Evolutionary conservation across 2,888 invertebrate genomes (phyloP).

Genomic region (Galeopsomyia nigrocyanea): DNA sequence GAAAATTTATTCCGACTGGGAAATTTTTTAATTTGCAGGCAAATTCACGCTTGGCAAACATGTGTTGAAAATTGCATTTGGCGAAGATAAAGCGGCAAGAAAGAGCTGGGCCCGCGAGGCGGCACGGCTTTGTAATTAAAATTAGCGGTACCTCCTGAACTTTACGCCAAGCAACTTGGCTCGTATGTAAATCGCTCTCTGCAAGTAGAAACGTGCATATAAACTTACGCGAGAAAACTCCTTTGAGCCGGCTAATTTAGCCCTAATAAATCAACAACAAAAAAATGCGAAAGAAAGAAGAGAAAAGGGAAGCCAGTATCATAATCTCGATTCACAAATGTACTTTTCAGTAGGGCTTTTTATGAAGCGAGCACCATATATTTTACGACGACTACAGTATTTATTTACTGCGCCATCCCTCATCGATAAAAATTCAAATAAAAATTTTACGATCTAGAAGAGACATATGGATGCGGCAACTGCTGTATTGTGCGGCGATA

Average conservation of each 20-base stretch:
- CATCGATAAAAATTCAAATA: conserved; percentile 18
- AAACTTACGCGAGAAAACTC: too few relatives aligned
- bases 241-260: too few relatives aligned
- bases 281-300: too few relatives aligned
- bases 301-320: too few relatives aligned
- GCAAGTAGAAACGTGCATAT: too few relatives aligned
- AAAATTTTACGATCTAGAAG: conserved; percentile 11
- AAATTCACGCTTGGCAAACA: too few relatives aligned
- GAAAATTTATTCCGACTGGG: too few relatives aligned
- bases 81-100: neutral
- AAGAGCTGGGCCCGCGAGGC: neutral
- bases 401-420: conserved; percentile 12
- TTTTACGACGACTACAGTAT: neutral
- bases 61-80: too few relatives aligned
- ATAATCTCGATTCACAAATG: neutral
- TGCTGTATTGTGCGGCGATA: neutral
- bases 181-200: conserved; percentile 17
- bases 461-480: neutral
- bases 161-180: conserved; percentile 22
- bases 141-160: conserved; percentile 9
- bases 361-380: conserved; percentile 3
- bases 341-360: neutral
- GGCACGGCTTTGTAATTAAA: conserved; percentile 30
- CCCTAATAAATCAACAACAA: too few relatives aligned
- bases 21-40: too few relatives aligned